Evolutionary conservation across 2,797 vertebrate species (phyloP), one percentile per base, ranked within the genome.

Genomic region (Spinus pinus): DNA sequence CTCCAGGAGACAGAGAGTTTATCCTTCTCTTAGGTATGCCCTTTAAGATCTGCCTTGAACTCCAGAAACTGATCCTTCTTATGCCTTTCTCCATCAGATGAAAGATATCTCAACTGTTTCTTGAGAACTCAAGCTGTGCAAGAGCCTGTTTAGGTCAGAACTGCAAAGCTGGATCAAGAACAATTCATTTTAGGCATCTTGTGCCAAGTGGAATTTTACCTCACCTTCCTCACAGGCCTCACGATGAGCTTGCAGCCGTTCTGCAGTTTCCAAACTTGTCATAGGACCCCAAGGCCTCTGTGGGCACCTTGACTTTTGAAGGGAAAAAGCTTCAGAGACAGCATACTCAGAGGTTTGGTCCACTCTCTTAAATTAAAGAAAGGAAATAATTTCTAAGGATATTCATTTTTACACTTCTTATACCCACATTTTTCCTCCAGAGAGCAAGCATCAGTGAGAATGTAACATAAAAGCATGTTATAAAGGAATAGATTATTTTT

Each of bases 211-310:
- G 24, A 42, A 41, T 77, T 85, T 84, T 79, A 85, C 46, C 96
- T 97, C 95, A 99, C 99, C 99, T 98, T 99, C 99, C 79, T 95
- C 93, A 81, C 97, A 98, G 35, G 98, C 96, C 5, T 98, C 98
- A 91, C 98, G 98, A 5, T 98, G 97, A 97, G 98, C 98, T 86
- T 97, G 97, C 86, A 98, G 96, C 96, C 98, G 98, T 30, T 98
- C 98, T 66, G 80, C 50, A 44, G 95, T 97, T 96, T 98, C 98
- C 93, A 99, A 67, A 33, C 97, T 88, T 79, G 97, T 92, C 44
- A 94, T 83, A 28, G 88, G 94, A 49, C 56, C 94, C 90, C 62
- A 91, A 60, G 79, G 25, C 33, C 82, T 78, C 82, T 57, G 86
- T 28, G 70, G 74, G 53, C 86, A 69, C 88, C 97, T 97, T 81